phyloP scores from a whole-genome alignment of 2,888 invertebrate genomes.

The Apamea epomidion region DNA sequence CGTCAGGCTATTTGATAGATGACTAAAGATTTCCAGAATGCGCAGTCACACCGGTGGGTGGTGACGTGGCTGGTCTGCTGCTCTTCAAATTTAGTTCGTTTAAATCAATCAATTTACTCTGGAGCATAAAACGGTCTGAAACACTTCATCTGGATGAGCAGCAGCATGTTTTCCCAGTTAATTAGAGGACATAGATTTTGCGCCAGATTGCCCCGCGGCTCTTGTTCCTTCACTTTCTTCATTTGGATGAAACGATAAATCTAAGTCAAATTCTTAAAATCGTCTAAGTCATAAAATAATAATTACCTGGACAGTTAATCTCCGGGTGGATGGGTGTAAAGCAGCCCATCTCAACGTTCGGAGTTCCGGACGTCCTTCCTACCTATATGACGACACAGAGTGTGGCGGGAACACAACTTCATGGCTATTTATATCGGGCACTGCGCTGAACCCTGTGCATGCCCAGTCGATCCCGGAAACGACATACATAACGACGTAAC shows the following conservation, averaged over 20 bases:
- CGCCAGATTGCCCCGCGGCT: neutral
- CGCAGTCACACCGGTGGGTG: neutral
- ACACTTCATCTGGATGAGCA: neutral
- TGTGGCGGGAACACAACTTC: constrained; percentile 41
- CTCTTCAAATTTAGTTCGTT: neutral
- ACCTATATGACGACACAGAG: constrained; percentile 26
- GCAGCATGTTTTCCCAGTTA: neutral
- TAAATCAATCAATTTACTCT: neutral
- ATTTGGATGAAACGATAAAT: neutral
- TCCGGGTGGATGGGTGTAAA: neutral
- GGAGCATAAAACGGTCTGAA: neutral
- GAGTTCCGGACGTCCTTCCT: neutral
- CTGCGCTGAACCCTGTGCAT: constrained; percentile 24
- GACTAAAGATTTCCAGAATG: neutral
- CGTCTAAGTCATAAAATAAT: neutral
- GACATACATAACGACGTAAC: neutral
- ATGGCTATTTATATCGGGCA: constrained; percentile 48
- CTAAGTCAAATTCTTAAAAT: neutral
- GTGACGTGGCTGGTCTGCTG: neutral
- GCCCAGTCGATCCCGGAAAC: neutral
- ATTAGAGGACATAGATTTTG: neutral
- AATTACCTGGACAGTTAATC: neutral
- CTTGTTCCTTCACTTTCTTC: neutral
- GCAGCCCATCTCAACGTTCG: constrained; percentile 22
- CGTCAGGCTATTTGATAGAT: neutral